These are phyloP conservation scores for Apeltes quadracus DNA, from an alignment of 2,113 vertebrate genomes.

Conservation along the genomic window DNA sequence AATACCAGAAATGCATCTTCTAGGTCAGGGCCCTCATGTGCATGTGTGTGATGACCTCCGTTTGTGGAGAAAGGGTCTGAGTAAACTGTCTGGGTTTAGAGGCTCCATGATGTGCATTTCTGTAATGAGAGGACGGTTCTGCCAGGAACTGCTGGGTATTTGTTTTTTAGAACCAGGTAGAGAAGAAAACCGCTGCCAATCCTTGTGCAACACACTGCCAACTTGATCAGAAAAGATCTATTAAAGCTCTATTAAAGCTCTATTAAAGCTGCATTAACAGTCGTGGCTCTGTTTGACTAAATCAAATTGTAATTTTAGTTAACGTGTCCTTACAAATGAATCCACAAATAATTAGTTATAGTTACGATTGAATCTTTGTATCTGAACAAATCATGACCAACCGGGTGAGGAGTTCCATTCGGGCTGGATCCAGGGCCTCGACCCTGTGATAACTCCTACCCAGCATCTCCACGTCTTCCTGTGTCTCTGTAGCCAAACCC, in stretches of 20 bases:
- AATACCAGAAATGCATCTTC: background rate
- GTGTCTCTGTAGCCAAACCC: slow-evolving; percentile 33
- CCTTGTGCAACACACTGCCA: slow-evolving; percentile 6
- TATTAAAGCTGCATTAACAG: slow-evolving; percentile 12
- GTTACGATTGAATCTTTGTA: background rate
- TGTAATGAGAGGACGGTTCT: background rate
- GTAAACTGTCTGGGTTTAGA: background rate
- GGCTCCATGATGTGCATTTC: background rate
- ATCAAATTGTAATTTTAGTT: background rate
- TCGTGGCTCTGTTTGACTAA: background rate
- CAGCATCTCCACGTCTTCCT: slow-evolving; percentile 16
- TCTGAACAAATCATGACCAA: slow-evolving; percentile 37
- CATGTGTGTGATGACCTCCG: background rate
- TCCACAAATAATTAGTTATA: background rate
- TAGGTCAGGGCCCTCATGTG: background rate
- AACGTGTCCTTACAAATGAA: background rate
- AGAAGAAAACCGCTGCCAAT: slow-evolving; percentile 1
- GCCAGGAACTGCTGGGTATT: background rate
- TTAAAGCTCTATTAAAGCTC: slow-evolving; percentile 14
- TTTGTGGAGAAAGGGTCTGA: background rate
- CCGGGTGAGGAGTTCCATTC: slow-evolving; percentile 46
- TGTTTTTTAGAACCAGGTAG: background rate
- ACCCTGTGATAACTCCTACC: slow-evolving; percentile 8
- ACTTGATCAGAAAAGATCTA: slow-evolving; percentile 2
- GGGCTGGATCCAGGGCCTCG: slow-evolving; percentile 29